Evolutionary conservation across 2,888 invertebrate genomes (phyloP).

Genomic region (Dicyrtoma fusca): DNA sequence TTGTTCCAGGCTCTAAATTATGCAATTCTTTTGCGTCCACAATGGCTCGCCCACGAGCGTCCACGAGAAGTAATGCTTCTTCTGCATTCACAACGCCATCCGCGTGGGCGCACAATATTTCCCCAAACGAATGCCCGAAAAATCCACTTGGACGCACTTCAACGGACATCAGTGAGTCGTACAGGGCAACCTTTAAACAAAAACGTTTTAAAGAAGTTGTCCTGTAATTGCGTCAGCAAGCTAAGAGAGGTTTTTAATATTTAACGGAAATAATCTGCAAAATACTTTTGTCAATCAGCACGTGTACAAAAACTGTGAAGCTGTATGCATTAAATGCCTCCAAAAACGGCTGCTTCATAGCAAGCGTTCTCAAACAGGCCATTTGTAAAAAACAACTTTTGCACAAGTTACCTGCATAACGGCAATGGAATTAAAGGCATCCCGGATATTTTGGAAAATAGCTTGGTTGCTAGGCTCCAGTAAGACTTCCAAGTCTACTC

Average conservation of each 20-base stretch:
- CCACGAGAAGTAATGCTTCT: slow-evolving; percentile 82
- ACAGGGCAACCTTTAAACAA: slow-evolving; percentile 65
- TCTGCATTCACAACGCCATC: slow-evolving; percentile 88
- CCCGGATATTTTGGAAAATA: slow-evolving; percentile 70
- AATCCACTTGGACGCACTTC: slow-evolving; percentile 73
- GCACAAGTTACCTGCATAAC: too few relatives aligned
- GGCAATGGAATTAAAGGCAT: background rate
- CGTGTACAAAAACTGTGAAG: too few relatives aligned
- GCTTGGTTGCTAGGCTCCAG: slow-evolving; percentile 66
- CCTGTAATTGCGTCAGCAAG: slow-evolving; percentile 41
- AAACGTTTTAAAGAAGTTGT: too few relatives aligned
- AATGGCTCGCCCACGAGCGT: slow-evolving; percentile 65
- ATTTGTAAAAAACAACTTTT: too few relatives aligned
- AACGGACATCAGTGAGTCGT: slow-evolving; percentile 66
- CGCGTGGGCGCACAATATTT: slow-evolving; percentile 92
- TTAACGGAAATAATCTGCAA: slow-evolving; percentile 61
- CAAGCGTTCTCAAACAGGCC: too few relatives aligned
- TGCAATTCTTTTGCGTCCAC: slow-evolving; percentile 59
- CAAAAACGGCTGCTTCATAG: too few relatives aligned
- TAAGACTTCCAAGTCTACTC: slow-evolving; percentile 78
- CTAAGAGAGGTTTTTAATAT: too few relatives aligned
- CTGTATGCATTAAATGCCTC: too few relatives aligned
- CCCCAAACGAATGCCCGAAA: slow-evolving; percentile 91
- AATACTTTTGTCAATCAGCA: slow-evolving; percentile 61
- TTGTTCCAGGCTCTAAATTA: slow-evolving; percentile 58